A percentile compares a stretch with the other conserved stretches of the same genome.
phyloP scores from a whole-genome alignment of 1,140 invertebrate genomes.

The Meloidogyne hapla region DNA sequence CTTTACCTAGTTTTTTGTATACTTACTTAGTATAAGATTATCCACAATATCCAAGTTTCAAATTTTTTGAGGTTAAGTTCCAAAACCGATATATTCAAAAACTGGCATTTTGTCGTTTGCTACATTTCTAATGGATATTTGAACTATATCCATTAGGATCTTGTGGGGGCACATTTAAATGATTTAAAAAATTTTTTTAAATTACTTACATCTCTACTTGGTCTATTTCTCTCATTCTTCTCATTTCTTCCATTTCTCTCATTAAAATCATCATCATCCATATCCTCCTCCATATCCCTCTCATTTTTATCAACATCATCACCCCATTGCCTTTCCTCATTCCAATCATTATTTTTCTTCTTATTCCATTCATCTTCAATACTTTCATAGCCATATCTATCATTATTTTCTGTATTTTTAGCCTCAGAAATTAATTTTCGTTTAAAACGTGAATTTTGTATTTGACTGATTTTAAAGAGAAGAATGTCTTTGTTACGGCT shows the following conservation, averaged over 20 bases:
- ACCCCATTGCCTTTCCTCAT: neutral
- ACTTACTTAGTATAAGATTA: too few species aligned
- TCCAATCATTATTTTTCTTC: neutral
- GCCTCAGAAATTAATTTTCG: constrained; percentile 15
- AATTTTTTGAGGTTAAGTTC: too few species aligned
- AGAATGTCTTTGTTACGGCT: neutral
- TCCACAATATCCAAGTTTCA: too few species aligned
- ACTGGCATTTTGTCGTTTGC: too few species aligned
- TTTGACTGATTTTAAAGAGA: neutral
- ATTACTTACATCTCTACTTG: neutral
- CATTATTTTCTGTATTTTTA: neutral
- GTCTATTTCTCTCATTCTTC: neutral
- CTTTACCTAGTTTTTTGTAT: too few species aligned
- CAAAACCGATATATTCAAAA: too few species aligned
- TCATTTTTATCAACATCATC: constrained; percentile 7
- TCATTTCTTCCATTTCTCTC: too few species aligned
- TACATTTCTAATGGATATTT: too few species aligned
- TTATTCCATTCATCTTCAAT: neutral
- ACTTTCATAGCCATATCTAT: neutral
- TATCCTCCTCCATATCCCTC: neutral
- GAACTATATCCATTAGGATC: too few species aligned
- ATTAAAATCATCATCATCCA: too few species aligned
- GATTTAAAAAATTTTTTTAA: neutral
- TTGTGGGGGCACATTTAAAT: too few species aligned
- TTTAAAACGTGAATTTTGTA: neutral